Conservation (phyloP, 2,888 invertebrate species). For the Drosophila vallismaia region DNA sequence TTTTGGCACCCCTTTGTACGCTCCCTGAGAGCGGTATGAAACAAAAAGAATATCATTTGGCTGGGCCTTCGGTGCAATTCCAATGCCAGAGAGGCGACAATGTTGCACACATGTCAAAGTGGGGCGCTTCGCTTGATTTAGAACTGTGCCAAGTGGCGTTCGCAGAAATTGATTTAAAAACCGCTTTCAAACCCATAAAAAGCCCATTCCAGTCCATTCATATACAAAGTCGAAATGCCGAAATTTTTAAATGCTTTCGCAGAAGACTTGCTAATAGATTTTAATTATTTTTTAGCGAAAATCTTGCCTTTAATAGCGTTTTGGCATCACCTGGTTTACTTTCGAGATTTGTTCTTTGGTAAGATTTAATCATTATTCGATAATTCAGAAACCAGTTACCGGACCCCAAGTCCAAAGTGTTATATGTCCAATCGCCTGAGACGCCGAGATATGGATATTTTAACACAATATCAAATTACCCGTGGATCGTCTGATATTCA, state of each 20-base stretch:
- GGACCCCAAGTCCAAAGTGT: conserved; percentile 18
- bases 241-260: conserved; percentile 16
- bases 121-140: conserved; percentile 79
- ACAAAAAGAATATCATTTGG: conserved; percentile 21
- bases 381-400: conserved; percentile 25
- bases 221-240: conserved; percentile 36
- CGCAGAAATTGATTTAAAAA: conserved; percentile 75
- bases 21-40: conserved; percentile 19
- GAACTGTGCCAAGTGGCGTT: conserved; percentile 77
- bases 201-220: conserved; percentile 6
- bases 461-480: conserved; percentile 75
- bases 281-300: conserved; percentile 16
- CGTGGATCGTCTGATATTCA: conserved; percentile 27
- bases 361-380: background rate
- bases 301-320: background rate
- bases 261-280: conserved; percentile 38
- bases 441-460: conserved; percentile 44
- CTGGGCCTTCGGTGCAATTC: conserved; percentile 25
- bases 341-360: conserved; percentile 1
- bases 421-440: conserved; percentile 19
- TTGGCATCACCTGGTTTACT: background rate
- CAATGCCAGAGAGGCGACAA: conserved; percentile 53
- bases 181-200: conserved; percentile 70
- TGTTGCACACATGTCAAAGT: conserved; percentile 75
- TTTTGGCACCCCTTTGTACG: conserved; percentile 46